Conservation (phyloP, 2,888 invertebrate genomes). For the Sympetrum striolatum region DNA sequence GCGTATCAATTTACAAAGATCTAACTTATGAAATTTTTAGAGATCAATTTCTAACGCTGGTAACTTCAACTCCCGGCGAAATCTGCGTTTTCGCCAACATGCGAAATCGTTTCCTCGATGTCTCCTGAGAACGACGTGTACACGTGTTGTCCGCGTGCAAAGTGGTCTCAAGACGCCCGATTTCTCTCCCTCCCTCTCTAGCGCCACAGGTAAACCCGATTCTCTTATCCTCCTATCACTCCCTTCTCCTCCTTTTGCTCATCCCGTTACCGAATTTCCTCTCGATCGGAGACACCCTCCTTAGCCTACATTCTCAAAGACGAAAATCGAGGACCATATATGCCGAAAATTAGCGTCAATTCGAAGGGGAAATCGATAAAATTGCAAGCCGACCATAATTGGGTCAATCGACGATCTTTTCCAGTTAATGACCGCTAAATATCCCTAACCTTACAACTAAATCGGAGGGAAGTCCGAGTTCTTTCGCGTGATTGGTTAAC, state of each 20-base stretch:
- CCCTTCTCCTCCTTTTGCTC: not conserved
- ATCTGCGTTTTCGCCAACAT: not conserved
- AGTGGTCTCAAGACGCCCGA: not conserved
- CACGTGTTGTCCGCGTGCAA: constrained; percentile 11
- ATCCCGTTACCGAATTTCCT: not conserved
- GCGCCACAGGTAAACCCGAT: not conserved
- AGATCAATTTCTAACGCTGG: too few relatives aligned
- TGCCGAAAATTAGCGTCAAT: not conserved
- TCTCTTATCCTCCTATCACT: not conserved
- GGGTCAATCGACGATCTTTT: not conserved
- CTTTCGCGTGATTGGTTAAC: too few relatives aligned
- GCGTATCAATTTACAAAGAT: too few relatives aligned
- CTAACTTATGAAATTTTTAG: too few relatives aligned
- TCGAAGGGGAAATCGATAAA: not conserved
- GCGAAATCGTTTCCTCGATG: not conserved
- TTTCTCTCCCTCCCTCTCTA: not conserved
- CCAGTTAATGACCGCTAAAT: not conserved
- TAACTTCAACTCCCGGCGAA: not conserved
- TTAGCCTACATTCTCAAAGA: not conserved
- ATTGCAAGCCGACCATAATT: not conserved
- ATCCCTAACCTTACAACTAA: not conserved
- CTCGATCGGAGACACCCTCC: not conserved
- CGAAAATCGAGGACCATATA: not conserved
- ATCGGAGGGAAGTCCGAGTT: not conserved
- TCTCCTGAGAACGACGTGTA: not conserved